Evolutionary conservation across 2,113 vertebrate species (phyloP).

Genomic region (Elephas maximus): DNA sequence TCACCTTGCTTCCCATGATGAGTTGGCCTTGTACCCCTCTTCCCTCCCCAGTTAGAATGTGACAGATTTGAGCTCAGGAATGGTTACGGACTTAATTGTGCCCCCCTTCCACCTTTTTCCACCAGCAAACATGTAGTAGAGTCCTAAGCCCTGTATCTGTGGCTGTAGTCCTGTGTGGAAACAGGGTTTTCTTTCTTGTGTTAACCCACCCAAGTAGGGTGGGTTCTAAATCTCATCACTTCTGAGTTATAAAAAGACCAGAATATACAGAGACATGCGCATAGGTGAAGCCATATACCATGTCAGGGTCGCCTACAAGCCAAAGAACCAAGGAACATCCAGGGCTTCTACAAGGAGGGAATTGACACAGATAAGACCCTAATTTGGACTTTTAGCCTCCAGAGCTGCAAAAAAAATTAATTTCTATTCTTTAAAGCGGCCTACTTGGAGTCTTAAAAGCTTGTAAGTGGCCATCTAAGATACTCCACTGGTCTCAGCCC

Average conservation of each 20-base stretch:
- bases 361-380: background rate
- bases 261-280: background rate
- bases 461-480: no score
- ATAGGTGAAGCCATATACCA: background rate
- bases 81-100: background rate
- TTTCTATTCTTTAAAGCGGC: background rate
- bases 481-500: no score
- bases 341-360: background rate
- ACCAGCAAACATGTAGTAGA: background rate
- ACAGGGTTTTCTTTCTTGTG: background rate
- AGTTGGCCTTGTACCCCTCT: background rate
- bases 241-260: background rate
- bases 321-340: background rate
- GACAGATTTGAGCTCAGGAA: background rate
- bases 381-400: background rate
- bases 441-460: background rate
- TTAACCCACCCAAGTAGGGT: background rate
- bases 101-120: background rate
- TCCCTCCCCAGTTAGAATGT: background rate
- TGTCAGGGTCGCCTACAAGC: background rate
- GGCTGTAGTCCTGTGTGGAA: background rate
- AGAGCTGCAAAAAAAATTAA: background rate
- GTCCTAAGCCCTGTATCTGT: background rate
- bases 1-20: background rate
- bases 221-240: background rate